Evolutionary conservation across 2,888 invertebrate genomes (phyloP), one percentile per base, ranked within the genome.

Genomic region (Girardia tigrina): DNA sequence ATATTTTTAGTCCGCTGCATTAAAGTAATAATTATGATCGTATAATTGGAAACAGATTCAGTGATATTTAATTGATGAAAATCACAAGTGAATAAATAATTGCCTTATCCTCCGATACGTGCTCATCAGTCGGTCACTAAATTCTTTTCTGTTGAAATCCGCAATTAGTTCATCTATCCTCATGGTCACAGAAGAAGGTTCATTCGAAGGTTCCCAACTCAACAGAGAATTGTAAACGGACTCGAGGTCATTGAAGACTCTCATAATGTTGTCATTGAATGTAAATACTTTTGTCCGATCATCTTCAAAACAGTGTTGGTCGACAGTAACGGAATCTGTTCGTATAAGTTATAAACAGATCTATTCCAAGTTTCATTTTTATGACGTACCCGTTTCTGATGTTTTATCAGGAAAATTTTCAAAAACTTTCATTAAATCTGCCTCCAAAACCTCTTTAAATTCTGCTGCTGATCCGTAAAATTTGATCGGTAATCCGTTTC

Each of bases 401-500:
- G 4, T 4, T 56, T 56, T 56, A 8, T 56, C 56, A 20, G 4
- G 56, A 56, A 56, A 56, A 12, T 56, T 56, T 8, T 56, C 56
- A 16, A 56, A 56, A 2, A 56, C 23, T 12, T 16, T n/a, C 56
- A 8, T 23, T 2, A 56, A 23, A 56, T 56, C 56, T 56, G n/a
- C 23, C 23, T n/a, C 23, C 6, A 56, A 4, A 56, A 23, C 56
- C 23, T 56, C 56, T 56, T 56, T 56, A n/a, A 56, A 56, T 56
- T 56, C 56, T 4, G n/a, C 56, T 6, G 56, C 56, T 12, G 56
- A 56, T 56, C 56, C 56, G n/a, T 56, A 56, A 16, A 56, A 56
- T 16, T 56, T 56, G n/a, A 56, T 56, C n/a, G 56, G 56, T n/a
- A 56, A 56, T 56, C 56, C 56, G 23, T 56, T 4, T 56, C 56